These are phyloP conservation scores for Papilio helenus DNA, from an alignment of 1,140 invertebrate genomes.

Conservation along the genomic window DNA sequence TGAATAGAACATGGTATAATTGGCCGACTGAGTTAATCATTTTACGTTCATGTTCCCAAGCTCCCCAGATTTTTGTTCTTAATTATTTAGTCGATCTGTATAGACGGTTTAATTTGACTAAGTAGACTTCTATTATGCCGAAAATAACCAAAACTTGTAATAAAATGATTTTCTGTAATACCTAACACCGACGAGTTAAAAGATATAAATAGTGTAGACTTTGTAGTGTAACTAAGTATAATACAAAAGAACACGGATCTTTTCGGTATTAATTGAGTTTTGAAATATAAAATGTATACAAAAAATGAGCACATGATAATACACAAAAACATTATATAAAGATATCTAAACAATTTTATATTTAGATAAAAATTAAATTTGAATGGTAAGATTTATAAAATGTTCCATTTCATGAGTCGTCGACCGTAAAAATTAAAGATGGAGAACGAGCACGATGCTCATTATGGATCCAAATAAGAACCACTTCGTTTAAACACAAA, in stretches of 20 bases:
- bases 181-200: no score
- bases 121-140: no score
- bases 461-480: constrained; percentile 37
- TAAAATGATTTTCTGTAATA: no score
- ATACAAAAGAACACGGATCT: not conserved
- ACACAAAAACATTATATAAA: not conserved
- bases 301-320: not conserved
- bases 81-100: not conserved
- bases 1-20: constrained; percentile 65
- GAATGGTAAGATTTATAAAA: not conserved
- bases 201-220: no score
- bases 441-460: constrained; percentile 29
- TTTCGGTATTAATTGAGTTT: not conserved
- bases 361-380: not conserved
- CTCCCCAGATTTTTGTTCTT: not conserved
- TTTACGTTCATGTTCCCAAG: constrained; percentile 43
- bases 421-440: constrained; percentile 35
- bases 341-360: not conserved
- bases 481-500: constrained; percentile 34
- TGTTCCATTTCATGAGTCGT: not conserved
- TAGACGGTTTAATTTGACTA: not conserved
- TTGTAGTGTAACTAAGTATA: not conserved
- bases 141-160: no score
- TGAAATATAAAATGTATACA: not conserved
- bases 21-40: constrained; percentile 70